Evolutionary conservation across 2,888 invertebrate species (phyloP).

Genomic region (Heteromyza rotundicornis): DNA sequence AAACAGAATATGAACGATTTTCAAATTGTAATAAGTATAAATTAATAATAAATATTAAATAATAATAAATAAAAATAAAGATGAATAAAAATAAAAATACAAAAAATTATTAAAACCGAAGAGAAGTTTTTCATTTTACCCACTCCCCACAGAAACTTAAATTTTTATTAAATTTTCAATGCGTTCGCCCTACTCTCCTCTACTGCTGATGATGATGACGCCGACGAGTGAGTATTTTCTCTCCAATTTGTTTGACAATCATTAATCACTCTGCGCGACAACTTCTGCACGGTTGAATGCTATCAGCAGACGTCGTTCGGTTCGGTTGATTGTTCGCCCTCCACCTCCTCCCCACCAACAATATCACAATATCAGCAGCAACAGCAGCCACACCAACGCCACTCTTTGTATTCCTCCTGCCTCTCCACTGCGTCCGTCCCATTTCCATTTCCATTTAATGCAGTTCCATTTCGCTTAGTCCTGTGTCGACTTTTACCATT

Average conservation of each 20-base stretch:
- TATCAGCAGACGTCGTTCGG: conserved; percentile 40
- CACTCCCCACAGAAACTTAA: neutral
- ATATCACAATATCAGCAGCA: neutral
- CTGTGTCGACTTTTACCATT: neutral
- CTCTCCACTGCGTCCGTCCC: neutral
- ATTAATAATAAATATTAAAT: conserved; percentile 56
- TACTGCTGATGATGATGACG: neutral
- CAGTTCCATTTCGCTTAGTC: neutral
- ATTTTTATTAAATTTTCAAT: neutral
- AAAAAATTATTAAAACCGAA: conserved; percentile 23
- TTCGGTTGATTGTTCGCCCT: neutral
- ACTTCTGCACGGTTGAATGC: conserved; percentile 55
- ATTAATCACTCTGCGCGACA: conserved; percentile 56
- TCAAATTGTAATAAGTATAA: conserved; percentile 59
- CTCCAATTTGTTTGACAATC: conserved; percentile 57
- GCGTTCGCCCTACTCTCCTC: neutral
- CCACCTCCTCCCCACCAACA: neutral
- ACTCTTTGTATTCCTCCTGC: no score
- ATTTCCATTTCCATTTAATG: neutral
- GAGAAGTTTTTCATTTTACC: neutral
- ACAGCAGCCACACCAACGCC: neutral
- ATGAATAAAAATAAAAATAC: conserved; percentile 25
- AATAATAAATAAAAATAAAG: conserved; percentile 35
- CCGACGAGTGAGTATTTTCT: conserved; percentile 18
- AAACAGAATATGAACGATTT: conserved; percentile 43